These are phyloP conservation scores for Gasterosteus nipponicus DNA, from an alignment of 2,113 vertebrate genomes.

Conservation along the genomic window DNA sequence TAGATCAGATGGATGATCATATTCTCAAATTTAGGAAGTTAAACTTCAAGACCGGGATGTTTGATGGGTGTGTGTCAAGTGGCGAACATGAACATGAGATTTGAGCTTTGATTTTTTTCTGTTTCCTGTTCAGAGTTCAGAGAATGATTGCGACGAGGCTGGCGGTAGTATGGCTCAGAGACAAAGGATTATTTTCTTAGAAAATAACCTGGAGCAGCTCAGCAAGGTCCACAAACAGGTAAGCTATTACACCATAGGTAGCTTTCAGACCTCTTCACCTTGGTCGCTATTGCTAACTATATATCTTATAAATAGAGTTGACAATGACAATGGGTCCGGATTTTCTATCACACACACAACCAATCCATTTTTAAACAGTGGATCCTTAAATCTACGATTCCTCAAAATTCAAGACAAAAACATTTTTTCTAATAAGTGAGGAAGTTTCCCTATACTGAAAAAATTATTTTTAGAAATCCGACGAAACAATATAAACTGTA, in stretches of 20 bases:
- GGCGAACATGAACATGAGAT: neutral
- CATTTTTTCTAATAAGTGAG: neutral
- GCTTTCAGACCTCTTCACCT: neutral
- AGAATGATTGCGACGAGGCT: conserved; percentile 61
- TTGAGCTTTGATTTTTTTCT: neutral
- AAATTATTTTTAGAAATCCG: neutral
- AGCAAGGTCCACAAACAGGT: conserved; percentile 81
- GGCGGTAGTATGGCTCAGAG: conserved; percentile 73
- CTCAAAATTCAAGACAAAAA: neutral
- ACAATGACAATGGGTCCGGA: neutral
- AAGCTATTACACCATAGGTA: neutral
- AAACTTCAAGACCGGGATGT: neutral
- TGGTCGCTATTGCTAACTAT: neutral
- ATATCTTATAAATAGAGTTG: neutral
- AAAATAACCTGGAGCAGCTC: conserved; percentile 76
- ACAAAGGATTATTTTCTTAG: conserved; percentile 73
- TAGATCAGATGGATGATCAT: too few species aligned
- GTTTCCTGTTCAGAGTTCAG: conserved; percentile 42
- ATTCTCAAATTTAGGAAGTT: neutral
- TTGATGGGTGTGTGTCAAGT: neutral
- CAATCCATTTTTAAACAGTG: neutral
- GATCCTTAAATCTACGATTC: neutral
- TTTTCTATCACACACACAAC: neutral
- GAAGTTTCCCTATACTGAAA: neutral
- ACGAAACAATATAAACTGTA: neutral